These are phyloP conservation scores for Pentalonia nigronervosa DNA, from an alignment of 1,140 invertebrate genomes.

Conservation along the genomic window DNA sequence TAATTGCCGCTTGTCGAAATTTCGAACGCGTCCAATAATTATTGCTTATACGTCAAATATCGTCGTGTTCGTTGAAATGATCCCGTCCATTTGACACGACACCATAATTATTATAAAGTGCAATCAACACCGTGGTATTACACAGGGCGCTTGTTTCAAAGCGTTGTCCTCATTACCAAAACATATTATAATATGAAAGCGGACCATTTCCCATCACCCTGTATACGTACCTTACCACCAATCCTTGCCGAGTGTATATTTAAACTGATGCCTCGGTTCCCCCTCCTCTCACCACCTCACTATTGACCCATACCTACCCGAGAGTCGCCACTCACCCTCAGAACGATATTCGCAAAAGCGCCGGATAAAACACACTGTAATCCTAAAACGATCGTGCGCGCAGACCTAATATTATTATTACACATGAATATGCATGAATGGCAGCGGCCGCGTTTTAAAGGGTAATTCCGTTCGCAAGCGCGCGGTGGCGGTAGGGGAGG, in stretches of 20 bases:
- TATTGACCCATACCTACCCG: neutral
- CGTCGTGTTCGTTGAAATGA: neutral
- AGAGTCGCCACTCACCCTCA: neutral
- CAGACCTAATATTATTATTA: constrained; percentile 4
- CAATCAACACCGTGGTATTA: no score
- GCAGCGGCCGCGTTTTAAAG: neutral
- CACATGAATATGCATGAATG: constrained; percentile 34
- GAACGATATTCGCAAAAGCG: neutral
- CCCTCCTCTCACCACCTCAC: neutral
- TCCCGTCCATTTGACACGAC: neutral
- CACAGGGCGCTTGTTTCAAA: neutral
- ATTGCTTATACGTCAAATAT: no score
- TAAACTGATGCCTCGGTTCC: neutral
- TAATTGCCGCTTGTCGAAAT: no score
- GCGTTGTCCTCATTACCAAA: neutral
- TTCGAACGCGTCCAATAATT: no score
- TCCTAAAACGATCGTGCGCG: neutral
- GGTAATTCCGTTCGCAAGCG: neutral
- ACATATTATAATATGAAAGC: neutral
- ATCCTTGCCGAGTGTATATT: neutral
- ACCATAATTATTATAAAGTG: neutral
- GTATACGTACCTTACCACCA: neutral
- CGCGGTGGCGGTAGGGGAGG: neutral
- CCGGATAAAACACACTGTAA: neutral
- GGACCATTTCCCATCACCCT: neutral